Percentiles rank a stretch among this genome's conserved stretches.
phyloP scores from a whole-genome alignment of 1,140 invertebrate species.

The Neodiprion virginianus region DNA sequence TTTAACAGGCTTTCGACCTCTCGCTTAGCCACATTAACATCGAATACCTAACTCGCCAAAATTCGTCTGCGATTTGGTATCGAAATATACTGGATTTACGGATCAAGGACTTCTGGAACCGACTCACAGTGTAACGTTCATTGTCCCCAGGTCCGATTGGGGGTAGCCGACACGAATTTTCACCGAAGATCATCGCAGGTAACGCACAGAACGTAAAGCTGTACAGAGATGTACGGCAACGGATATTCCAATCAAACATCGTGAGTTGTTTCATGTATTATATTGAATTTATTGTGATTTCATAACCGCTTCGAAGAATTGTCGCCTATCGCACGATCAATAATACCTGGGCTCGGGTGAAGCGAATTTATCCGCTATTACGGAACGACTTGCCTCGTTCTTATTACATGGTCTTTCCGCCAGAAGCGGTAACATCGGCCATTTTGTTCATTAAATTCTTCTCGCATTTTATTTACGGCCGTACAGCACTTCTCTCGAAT shows the following conservation, averaged over 20 bases:
- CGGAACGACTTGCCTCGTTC: background rate
- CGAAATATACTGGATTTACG: background rate
- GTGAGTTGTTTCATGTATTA: slow-evolving; percentile 38
- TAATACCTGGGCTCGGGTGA: slow-evolving; percentile 2
- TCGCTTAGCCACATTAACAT: background rate
- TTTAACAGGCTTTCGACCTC: background rate
- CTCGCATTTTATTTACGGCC: slow-evolving; percentile 2
- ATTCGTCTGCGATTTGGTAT: too few relatives aligned
- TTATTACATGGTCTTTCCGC: slow-evolving; percentile 10
- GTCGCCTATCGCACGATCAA: background rate
- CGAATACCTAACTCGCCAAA: background rate
- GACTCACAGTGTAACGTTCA: slow-evolving; percentile 9
- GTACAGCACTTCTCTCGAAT: background rate
- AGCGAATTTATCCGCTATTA: background rate
- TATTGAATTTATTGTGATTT: slow-evolving; percentile 7
- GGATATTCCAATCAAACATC: slow-evolving; percentile 54
- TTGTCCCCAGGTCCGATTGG: slow-evolving; percentile 50
- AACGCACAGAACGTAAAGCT: slow-evolving; percentile 19
- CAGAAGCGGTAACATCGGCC: slow-evolving; percentile 22
- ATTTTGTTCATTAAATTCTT: slow-evolving; percentile 33
- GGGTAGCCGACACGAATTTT: slow-evolving; percentile 27
- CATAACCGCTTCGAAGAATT: too few relatives aligned
- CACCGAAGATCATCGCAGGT: background rate
- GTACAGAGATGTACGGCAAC: slow-evolving; percentile 51
- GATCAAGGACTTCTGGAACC: background rate